Base-by-base conservation (phyloP, 2,888 invertebrate genomes). In the Torymus tubicola region DNA sequence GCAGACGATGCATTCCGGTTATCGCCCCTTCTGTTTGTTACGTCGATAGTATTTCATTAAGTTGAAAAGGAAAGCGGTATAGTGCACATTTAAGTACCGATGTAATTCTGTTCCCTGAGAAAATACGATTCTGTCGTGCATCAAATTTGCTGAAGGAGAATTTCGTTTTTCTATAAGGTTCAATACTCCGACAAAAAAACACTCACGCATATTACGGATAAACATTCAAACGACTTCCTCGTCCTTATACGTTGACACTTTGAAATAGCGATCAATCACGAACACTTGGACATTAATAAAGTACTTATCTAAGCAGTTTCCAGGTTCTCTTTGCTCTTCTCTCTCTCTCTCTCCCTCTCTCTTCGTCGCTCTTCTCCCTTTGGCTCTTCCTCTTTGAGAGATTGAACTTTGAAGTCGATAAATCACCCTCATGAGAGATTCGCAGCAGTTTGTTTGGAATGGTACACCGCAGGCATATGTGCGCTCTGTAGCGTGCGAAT, bases 381-480 rank as follows among this genome's bases (percentile, higher is more conserved):
- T 31, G 11, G 11, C 31, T 31, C 31, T 31, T 31, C 58, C 58
- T 72, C 58, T 67, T 77, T 63, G 61, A 78, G 42, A 16, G 31
- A 73, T 78, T 57, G 68, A 73, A 68, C 61, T 61, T 68, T 60
- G 53, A 57, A 52, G 58, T 68, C 63, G 63, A 78, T 78, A 78
- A 78, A 78, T 78, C 71, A 78, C 14, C 50, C 60, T 65, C 58
- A 60, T 65, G 77, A 70, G 77, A 71, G 71, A 68, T 72, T 78
- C 57, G 52, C 12, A 78, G 68, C 63, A 52, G 63, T 68, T 78
- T 68, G 73, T 68, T 72, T 73, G 78, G 53, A 18, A 42, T 55
- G 31, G 52, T 72, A 12, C 55, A 55, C 60, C n/a, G 65, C 18
- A n/a, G 52, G 31, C 31, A 31, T 65, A 71, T 52, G 50, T 31